Evolutionary conservation across 2,113 vertebrate genomes (phyloP), one percentile per base, ranked within the genome.

Genomic region (Patagioenas fasciata): DNA sequence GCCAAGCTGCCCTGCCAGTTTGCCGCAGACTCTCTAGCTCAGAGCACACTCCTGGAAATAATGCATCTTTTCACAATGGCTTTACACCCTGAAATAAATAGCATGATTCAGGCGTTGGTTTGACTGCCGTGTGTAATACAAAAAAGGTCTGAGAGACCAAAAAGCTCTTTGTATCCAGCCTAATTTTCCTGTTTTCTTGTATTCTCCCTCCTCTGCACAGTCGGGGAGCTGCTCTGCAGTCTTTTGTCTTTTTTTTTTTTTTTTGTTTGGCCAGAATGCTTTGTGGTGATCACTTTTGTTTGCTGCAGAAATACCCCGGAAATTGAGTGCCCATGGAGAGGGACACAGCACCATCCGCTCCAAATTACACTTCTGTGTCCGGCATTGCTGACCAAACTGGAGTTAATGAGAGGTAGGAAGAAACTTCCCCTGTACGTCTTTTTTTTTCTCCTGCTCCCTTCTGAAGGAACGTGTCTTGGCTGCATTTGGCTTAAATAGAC

Each of bases 1-100:
- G 93, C 94, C 96, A 95, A 92, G 77, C 73, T 92, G 86, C 61
- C 65, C 91, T 93, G 96, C 91, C 95, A 95, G 93, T 54, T 95
- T 93, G 84, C 86, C 0, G 1, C 86, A 91, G 89, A 91, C 83
- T 90, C 66, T 79, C 82, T 77, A 85, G 72, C 89, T 94, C 94
- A 20, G 62, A 80, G 81, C 85, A 62, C 85, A 32, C 69, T 81
- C 72, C 78, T 91, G 92, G 85, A 96, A 92, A 94, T 67, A 89
- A 96, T 58, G 71, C 72, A 64, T 82, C 82, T 94, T 95, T 89
- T 92, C 91, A 96, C 92, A 96, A 92, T 92, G 77, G 93, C 96
- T 98, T 97, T 85, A 34, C 96, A 97, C 97, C 85, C 95, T 86
- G 94, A 95, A 97, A 95, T 89, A 95, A 96, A 97, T 70, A 95